A percentile compares a stretch with the other conserved stretches of the same genome.
Evolutionary conservation across 1,140 invertebrate genomes (phyloP).

Genomic region (Ceratosolen solmsi): DNA sequence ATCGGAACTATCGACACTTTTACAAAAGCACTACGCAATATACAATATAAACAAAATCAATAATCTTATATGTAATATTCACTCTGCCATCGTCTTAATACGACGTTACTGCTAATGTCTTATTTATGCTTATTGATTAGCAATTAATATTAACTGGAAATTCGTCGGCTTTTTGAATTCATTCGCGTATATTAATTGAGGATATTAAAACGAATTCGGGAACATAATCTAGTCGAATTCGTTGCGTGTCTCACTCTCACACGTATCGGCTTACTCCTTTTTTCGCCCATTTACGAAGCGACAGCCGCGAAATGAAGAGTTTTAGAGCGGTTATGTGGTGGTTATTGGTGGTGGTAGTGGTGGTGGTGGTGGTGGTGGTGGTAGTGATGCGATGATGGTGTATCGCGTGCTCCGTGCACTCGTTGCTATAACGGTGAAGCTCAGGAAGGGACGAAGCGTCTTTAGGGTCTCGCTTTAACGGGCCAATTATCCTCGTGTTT

Average conservation of each 20-base stretch:
- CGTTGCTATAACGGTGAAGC: conserved; percentile 7
- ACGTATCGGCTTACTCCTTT: neutral
- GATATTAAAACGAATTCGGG: conserved; percentile 6
- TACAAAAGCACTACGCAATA: too few relatives aligned
- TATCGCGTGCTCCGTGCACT: conserved; percentile 19
- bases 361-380: neutral
- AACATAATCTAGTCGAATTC: neutral
- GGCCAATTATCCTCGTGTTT: conserved; percentile 30
- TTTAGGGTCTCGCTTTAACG: conserved; percentile 1
- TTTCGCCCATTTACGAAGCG: neutral
- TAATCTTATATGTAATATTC: too few relatives aligned
- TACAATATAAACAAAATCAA: too few relatives aligned
- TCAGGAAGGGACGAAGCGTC: neutral
- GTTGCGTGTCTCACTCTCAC: conserved; percentile 6
- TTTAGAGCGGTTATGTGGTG: neutral
- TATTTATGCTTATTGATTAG: too few relatives aligned
- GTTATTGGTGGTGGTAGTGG: neutral
- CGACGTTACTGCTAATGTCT: too few relatives aligned
- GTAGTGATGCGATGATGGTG: neutral
- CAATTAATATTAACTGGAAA: too few relatives aligned
- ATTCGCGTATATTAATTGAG: neutral
- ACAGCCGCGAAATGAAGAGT: conserved; percentile 4
- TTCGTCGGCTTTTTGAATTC: neutral
- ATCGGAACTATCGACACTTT: too few relatives aligned
- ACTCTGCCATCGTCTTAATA: too few relatives aligned